Conservation (phyloP, 2,113 vertebrate species). For the Charina bottae region DNA sequence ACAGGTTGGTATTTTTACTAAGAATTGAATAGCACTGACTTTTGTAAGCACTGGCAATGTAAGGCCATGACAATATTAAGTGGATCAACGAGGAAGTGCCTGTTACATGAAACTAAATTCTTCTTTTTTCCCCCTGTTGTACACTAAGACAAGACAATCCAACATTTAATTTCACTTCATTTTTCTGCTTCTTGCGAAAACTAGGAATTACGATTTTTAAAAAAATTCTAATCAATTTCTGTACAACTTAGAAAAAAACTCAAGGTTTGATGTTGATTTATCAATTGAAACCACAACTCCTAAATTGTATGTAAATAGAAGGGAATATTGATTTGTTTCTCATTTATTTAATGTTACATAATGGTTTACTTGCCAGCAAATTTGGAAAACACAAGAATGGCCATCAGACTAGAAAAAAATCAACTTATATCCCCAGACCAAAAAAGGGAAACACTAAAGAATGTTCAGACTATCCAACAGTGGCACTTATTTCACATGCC, state of each 20-base stretch:
- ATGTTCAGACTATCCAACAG: too few relatives aligned
- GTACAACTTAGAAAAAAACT: neutral
- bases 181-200: neutral
- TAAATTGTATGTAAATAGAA: neutral
- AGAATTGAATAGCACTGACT: neutral
- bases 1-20: neutral
- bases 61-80: neutral
- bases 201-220: neutral
- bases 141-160: neutral
- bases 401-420: too few relatives aligned
- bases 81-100: neutral
- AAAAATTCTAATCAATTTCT: neutral
- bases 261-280: neutral
- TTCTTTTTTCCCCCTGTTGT: neutral
- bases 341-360: neutral
- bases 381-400: too few relatives aligned
- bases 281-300: neutral
- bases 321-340: neutral
- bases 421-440: too few relatives aligned
- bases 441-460: too few relatives aligned
- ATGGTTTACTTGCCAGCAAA: neutral
- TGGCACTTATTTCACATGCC: too few relatives aligned
- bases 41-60: neutral
- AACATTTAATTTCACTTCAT: neutral
- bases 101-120: neutral